phyloP scores from a whole-genome alignment of 2,113 vertebrate genomes.

The Megalops atlanticus region DNA sequence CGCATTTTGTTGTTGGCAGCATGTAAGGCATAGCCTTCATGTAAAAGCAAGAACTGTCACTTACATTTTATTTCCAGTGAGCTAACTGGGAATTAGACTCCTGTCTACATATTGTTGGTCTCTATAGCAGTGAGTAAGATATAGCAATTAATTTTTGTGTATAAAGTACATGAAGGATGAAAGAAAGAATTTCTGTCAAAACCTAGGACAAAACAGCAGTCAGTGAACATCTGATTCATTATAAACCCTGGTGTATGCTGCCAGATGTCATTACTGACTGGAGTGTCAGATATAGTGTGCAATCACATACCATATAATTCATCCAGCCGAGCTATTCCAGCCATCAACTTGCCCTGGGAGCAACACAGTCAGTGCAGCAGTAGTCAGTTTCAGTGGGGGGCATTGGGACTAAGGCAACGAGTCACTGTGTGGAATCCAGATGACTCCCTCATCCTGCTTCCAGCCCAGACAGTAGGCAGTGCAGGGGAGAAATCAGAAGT shows the following conservation, averaged over 20 bases:
- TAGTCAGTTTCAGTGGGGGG: neutral
- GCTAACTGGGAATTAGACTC: too few species aligned
- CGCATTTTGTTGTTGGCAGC: too few species aligned
- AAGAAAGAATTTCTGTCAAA: neutral
- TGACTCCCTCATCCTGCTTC: neutral
- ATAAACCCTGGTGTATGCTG: neutral
- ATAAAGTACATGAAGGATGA: too few species aligned
- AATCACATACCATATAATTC: neutral
- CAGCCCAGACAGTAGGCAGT: neutral
- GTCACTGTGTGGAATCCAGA: constrained; percentile 63
- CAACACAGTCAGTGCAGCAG: neutral
- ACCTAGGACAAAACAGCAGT: neutral
- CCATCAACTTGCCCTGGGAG: neutral
- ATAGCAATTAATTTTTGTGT: too few species aligned
- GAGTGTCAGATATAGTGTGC: neutral
- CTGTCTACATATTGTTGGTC: too few species aligned
- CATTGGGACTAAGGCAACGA: neutral
- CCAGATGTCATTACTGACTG: neutral
- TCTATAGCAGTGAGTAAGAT: too few species aligned
- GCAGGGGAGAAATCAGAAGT: neutral
- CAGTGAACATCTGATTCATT: neutral
- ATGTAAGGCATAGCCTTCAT: too few species aligned
- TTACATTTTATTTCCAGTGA: too few species aligned
- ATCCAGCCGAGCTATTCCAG: neutral
- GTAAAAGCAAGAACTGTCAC: too few species aligned